These are phyloP conservation scores for Mesoclemmys tuberculata DNA, from an alignment of 2,113 vertebrate genomes.

Conservation along the genomic window DNA sequence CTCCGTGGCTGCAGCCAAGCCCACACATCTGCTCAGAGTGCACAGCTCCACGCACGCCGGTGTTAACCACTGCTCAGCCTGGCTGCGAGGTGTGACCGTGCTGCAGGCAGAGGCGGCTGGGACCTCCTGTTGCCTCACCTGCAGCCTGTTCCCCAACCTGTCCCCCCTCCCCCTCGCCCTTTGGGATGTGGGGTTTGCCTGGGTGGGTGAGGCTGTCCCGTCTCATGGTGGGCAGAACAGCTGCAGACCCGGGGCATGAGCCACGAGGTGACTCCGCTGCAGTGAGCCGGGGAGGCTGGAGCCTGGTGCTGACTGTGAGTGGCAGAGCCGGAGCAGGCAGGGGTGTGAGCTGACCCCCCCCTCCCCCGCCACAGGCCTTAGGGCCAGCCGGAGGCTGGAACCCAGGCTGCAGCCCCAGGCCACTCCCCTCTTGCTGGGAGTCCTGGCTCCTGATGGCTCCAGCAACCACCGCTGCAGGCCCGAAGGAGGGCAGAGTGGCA, in stretches of 20 bases:
- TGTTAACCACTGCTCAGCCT: background rate
- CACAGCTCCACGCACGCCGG: background rate
- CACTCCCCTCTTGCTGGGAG: background rate
- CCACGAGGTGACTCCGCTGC: background rate
- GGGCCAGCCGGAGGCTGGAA: fast-evolving
- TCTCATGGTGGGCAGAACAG: too few species aligned
- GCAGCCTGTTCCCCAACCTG: too few species aligned
- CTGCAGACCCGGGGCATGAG: background rate
- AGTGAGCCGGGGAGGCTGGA: background rate
- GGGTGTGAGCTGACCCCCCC: background rate
- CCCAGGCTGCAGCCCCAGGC: background rate
- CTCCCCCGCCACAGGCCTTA: fast-evolving
- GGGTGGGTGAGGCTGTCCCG: too few species aligned
- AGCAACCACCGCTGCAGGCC: too few species aligned
- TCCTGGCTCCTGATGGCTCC: too few species aligned
- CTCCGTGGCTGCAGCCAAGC: background rate
- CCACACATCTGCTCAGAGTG: background rate
- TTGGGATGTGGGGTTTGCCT: too few species aligned
- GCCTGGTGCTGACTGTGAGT: background rate
- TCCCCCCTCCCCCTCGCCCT: too few species aligned
- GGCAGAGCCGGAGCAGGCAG: background rate
- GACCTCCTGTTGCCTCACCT: background rate
- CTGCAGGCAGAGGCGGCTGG: background rate
- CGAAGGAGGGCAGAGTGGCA: background rate
- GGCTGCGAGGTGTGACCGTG: background rate